These are phyloP conservation scores for Archaeoteleia sp. DNA, from an alignment of 2,888 invertebrate species.

Conservation along the genomic window DNA sequence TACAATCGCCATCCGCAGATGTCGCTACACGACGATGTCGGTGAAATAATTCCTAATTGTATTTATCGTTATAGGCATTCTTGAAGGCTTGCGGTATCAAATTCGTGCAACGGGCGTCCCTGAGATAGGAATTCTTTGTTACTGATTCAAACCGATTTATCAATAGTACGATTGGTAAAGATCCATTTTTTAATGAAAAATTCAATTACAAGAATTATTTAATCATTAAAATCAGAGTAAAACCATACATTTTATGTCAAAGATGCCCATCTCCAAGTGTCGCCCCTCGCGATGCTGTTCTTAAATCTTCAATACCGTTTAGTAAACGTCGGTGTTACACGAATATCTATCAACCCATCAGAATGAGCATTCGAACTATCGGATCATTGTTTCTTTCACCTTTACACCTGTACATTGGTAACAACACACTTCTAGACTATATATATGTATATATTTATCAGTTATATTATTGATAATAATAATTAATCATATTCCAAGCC, in stretches of 20 bases:
- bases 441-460: slow-evolving; percentile 36
- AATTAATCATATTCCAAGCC: slow-evolving; percentile 19
- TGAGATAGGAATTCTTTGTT: no score
- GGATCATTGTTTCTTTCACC: slow-evolving; percentile 31
- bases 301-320: slow-evolving; percentile 41
- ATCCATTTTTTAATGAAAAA: no score
- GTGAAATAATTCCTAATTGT: slow-evolving; percentile 50
- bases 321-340: slow-evolving; percentile 51
- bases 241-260: no score
- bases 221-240: no score
- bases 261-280: slow-evolving; percentile 6
- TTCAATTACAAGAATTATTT: no score
- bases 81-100: slow-evolving; percentile 59
- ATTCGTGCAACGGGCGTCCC: slow-evolving; percentile 50
- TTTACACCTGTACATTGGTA: slow-evolving; percentile 56
- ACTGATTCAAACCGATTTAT: no score
- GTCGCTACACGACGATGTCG: slow-evolving; percentile 47
- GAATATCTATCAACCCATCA: slow-evolving; percentile 42
- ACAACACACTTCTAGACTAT: slow-evolving; percentile 50
- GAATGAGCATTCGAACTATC: slow-evolving; percentile 45
- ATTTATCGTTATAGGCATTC: slow-evolving; percentile 57
- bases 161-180: no score
- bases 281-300: slow-evolving; percentile 46
- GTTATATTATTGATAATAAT: slow-evolving; percentile 22
- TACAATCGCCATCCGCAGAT: slow-evolving; percentile 35